phyloP scores from a whole-genome alignment of 2,888 invertebrate genomes.

The Drosophila formosana region DNA sequence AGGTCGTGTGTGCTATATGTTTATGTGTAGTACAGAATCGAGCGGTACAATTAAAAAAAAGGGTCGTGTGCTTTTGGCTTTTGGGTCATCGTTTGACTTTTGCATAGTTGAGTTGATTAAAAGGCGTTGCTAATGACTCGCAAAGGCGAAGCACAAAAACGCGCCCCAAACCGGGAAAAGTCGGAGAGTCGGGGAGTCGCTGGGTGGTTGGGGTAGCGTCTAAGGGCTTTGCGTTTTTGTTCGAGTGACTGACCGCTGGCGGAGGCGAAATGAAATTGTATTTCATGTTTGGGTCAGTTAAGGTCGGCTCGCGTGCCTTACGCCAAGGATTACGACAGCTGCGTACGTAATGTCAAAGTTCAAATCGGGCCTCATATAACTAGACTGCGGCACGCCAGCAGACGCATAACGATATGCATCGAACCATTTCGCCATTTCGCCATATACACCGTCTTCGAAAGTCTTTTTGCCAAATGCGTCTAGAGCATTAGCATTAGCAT shows the following conservation, averaged over 20 bases:
- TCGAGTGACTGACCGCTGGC: slow-evolving; percentile 46
- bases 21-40: background rate
- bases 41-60: slow-evolving; percentile 3
- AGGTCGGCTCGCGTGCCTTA: slow-evolving; percentile 47
- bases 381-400: slow-evolving; percentile 22
- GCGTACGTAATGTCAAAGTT: slow-evolving; percentile 72
- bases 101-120: slow-evolving; percentile 70
- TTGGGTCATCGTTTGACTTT: slow-evolving; percentile 48
- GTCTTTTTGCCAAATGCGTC: slow-evolving; percentile 34
- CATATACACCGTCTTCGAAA: slow-evolving; percentile 12
- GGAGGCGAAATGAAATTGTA: slow-evolving; percentile 35
- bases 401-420: slow-evolving; percentile 42
- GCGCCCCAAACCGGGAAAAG: background rate
- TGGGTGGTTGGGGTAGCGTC: background rate
- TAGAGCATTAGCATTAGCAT: slow-evolving; percentile 24
- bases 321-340: slow-evolving; percentile 19
- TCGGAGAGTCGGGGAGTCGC: background rate
- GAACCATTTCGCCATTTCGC: slow-evolving; percentile 8
- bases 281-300: slow-evolving; percentile 17
- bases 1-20: background rate
- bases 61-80: slow-evolving; percentile 13
- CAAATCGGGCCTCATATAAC: slow-evolving; percentile 27
- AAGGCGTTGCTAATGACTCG: slow-evolving; percentile 74
- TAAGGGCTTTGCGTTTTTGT: slow-evolving; percentile 9
- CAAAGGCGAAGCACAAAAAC: slow-evolving; percentile 19